Conservation (phyloP, 2,113 vertebrate genomes). For the Ondatra zibethicus region DNA sequence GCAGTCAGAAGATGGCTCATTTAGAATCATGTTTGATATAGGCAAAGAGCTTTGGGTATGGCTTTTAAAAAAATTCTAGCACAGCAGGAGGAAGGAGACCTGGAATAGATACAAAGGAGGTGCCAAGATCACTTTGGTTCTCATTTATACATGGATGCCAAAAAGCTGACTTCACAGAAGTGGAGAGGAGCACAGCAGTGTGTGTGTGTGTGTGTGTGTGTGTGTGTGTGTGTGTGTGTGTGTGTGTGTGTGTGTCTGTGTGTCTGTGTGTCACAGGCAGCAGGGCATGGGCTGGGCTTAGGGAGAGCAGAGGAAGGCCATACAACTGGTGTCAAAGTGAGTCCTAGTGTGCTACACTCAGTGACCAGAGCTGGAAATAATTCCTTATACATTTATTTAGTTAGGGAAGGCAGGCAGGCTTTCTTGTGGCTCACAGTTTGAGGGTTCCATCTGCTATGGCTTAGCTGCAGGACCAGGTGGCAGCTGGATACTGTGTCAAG, state of each 20-base stretch:
- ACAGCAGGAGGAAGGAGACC: background rate
- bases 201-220: too few relatives aligned
- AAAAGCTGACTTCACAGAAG: background rate
- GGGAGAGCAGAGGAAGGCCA: too few relatives aligned
- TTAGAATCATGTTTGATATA: background rate
- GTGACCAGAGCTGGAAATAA: background rate
- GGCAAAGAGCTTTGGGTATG: background rate
- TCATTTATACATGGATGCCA: background rate
- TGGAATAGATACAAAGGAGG: rapidly evolving
- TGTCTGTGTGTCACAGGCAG: too few relatives aligned
- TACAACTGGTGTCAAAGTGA: background rate
- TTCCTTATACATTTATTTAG: background rate
- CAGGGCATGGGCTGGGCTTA: background rate
- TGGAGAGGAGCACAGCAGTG: background rate
- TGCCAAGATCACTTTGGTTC: background rate
- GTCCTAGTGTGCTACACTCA: background rate
- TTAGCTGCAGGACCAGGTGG: background rate
- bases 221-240: too few relatives aligned
- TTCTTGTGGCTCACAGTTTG: background rate
- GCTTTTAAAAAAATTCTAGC: rapidly evolving
- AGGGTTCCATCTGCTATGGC: background rate
- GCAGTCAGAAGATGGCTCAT: background rate
- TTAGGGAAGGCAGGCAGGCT: background rate
- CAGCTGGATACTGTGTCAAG: background rate
- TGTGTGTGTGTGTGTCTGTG: too few relatives aligned